phyloP scores from a whole-genome alignment of 1,140 invertebrate species.

The Goniozus legneri region DNA sequence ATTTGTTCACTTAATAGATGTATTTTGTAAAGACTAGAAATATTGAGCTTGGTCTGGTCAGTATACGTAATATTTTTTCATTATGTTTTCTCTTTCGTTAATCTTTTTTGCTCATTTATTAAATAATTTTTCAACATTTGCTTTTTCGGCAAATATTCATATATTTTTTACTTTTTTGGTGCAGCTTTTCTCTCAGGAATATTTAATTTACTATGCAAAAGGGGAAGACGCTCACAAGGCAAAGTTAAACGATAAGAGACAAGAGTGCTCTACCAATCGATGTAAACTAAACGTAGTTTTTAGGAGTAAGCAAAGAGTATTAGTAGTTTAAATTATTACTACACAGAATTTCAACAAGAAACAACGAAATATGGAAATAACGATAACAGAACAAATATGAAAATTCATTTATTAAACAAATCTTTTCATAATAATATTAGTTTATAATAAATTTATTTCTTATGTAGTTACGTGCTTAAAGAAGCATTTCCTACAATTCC shows the following conservation, averaged over 20 bases:
- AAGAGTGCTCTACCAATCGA: no score
- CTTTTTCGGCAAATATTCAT: slow-evolving; percentile 4
- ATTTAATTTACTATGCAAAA: slow-evolving; percentile 11
- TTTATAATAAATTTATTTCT: no score
- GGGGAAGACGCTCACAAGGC: neutral
- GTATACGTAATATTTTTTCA: slow-evolving; percentile 42
- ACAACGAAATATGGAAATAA: no score
- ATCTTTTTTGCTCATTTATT: slow-evolving; percentile 28
- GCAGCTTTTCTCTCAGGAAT: slow-evolving; percentile 29
- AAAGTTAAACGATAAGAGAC: no score
- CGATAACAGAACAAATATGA: slow-evolving; percentile 7
- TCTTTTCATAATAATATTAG: no score
- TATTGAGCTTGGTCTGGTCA: slow-evolving; percentile 56
- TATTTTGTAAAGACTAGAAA: slow-evolving; percentile 54
- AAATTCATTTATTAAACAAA: neutral
- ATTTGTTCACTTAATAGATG: slow-evolving; percentile 42
- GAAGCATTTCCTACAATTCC: no score
- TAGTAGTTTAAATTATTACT: no score
- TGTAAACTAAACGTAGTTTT: no score
- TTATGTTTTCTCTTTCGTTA: slow-evolving; percentile 23
- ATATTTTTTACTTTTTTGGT: slow-evolving; percentile 17
- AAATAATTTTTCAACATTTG: slow-evolving; percentile 11
- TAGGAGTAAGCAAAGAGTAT: no score
- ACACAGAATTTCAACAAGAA: no score
- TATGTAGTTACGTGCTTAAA: no score